A percentile compares a stretch with the other conserved stretches of the same genome.
phyloP scores from a whole-genome alignment of 2,113 vertebrate species.

The Prionailurus bengalensis region DNA sequence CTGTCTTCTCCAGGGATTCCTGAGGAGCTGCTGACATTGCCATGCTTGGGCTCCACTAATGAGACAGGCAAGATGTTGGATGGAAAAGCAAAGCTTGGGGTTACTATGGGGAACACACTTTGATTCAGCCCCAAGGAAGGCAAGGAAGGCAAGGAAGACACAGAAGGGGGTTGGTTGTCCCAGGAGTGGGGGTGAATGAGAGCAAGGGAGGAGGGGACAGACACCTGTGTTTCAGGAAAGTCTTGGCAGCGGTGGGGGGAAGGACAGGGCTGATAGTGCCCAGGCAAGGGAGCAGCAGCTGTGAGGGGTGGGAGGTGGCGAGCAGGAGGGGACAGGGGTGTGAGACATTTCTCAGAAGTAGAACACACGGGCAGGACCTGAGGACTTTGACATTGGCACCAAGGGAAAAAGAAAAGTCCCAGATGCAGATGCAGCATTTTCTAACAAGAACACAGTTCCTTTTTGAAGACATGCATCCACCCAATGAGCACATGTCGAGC shows the following conservation, averaged over 20 bases:
- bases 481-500: not conserved
- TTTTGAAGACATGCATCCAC: fast-evolving
- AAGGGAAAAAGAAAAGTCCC: not conserved
- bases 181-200: not conserved
- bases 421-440: not conserved
- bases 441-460: not conserved
- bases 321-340: not conserved
- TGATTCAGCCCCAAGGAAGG: not conserved
- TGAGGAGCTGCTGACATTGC: not conserved
- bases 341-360: not conserved
- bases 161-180: not conserved
- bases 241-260: not conserved
- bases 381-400: not conserved
- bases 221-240: not conserved
- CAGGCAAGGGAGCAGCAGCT: not conserved
- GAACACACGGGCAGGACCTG: not conserved
- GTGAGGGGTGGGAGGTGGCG: too few species aligned
- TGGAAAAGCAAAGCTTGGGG: not conserved
- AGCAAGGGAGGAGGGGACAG: not conserved
- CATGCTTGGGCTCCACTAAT: not conserved
- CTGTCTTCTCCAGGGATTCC: not conserved
- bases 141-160: slow-evolving; percentile 13
- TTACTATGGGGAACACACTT: not conserved
- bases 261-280: not conserved
- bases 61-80: not conserved